phyloP scores from a whole-genome alignment of 2,797 vertebrate species.

The Ptychobarbus kaznakovi region DNA sequence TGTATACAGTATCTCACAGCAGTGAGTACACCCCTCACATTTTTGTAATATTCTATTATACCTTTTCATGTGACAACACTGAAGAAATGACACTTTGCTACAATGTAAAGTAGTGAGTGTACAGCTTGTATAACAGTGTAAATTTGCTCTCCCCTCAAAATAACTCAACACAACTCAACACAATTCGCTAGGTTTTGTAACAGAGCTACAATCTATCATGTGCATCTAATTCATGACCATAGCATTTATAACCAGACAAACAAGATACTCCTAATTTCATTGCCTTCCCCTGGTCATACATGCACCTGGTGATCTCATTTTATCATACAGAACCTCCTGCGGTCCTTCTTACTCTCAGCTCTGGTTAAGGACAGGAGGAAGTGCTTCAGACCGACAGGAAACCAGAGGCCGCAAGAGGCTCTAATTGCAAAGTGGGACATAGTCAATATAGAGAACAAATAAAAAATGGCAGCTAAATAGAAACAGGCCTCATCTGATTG shows the following conservation, averaged over 20 bases:
- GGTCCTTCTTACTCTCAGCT: slow-evolving; percentile 41
- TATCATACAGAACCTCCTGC: slow-evolving; percentile 7
- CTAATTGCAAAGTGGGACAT: slow-evolving; percentile 81
- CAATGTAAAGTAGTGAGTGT: too few species aligned
- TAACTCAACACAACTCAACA: too few species aligned
- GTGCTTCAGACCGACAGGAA: slow-evolving; percentile 72
- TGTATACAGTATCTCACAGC: too few species aligned
- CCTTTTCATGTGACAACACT: too few species aligned
- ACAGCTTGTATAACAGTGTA: too few species aligned
- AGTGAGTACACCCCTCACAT: too few species aligned
- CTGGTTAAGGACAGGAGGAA: slow-evolving; percentile 49
- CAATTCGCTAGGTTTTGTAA: background rate
- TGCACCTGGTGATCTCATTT: background rate
- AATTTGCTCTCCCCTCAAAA: too few species aligned
- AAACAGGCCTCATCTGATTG: slow-evolving; percentile 69
- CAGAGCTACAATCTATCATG: background rate
- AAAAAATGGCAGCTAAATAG: slow-evolving; percentile 78
- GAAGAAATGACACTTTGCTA: too few species aligned
- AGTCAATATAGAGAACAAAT: slow-evolving; percentile 82
- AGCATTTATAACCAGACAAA: slow-evolving; percentile 5
- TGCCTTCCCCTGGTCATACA: background rate
- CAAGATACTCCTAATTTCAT: background rate
- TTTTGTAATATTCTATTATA: too few species aligned
- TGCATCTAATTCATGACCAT: background rate
- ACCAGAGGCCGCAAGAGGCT: slow-evolving; percentile 59